Evolutionary conservation across 1,140 invertebrate genomes (phyloP).

Genomic region (Hormaphis cornu): DNA sequence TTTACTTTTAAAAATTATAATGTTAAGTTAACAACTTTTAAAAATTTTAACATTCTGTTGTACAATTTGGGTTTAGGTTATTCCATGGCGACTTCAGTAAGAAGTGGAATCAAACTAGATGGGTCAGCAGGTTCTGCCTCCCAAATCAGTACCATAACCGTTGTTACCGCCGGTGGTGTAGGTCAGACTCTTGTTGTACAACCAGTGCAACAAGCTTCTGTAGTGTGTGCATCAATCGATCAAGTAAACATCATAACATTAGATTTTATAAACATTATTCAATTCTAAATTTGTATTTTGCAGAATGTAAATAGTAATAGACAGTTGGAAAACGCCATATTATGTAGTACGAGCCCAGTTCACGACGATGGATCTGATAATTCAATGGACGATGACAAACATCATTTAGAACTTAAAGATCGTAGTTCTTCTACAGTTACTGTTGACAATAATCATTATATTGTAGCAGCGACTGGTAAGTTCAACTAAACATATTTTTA

Average conservation of each 20-base stretch:
- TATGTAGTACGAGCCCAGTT: conserved; percentile 17
- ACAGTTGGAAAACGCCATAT: conserved; percentile 12
- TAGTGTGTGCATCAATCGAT: neutral
- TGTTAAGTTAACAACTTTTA: neutral
- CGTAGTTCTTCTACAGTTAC: conserved; percentile 5
- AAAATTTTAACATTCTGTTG: neutral
- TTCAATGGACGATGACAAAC: conserved; percentile 15
- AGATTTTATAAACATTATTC: neutral
- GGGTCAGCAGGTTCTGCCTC: conserved; percentile 21
- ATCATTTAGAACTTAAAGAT: conserved; percentile 20
- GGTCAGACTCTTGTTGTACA: conserved; percentile 26
- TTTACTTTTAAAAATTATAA: too few relatives aligned
- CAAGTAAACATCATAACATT: neutral
- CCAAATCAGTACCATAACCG: conserved; percentile 26
- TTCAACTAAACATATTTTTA: neutral
- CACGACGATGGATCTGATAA: conserved; percentile 29
- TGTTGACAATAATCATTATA: conserved; percentile 24
- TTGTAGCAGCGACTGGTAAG: conserved; percentile 22
- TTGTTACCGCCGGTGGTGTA: conserved; percentile 18
- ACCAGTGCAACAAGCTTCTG: conserved; percentile 27
- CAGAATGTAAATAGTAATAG: conserved; percentile 19
- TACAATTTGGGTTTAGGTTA: conserved; percentile 4
- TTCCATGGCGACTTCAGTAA: conserved; percentile 30
- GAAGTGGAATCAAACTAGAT: conserved; percentile 24
- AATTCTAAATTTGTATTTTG: neutral